Percentiles rank a stretch among this genome's conserved stretches.
Evolutionary conservation across 2,888 invertebrate genomes (phyloP).

Genomic region (Pyrgus malvae): DNA sequence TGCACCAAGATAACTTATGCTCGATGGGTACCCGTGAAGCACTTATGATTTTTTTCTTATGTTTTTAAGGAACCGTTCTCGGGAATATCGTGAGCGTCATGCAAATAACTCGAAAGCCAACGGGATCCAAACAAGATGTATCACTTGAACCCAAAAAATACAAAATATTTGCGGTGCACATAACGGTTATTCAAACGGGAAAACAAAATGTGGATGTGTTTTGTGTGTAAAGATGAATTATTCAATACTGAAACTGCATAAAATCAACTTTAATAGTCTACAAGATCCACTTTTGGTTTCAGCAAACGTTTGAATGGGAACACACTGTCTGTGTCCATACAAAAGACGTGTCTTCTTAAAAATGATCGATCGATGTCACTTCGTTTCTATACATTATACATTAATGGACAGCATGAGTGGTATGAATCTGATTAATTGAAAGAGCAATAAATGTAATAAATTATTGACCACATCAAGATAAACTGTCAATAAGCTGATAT

Average conservation of each 20-base stretch:
- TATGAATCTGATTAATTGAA: no score
- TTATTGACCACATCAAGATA: neutral
- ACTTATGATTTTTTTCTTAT: neutral
- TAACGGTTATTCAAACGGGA: conserved; percentile 35
- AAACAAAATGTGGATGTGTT: conserved; percentile 27
- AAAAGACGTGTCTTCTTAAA: no score
- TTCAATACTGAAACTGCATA: conserved; percentile 21
- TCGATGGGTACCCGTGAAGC: neutral
- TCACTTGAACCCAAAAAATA: conserved; percentile 24
- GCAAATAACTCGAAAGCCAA: conserved; percentile 31
- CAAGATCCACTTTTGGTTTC: no score
- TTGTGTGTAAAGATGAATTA: conserved; percentile 29
- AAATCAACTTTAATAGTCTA: neutral
- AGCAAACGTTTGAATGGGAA: no score
- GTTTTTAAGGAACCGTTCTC: conserved; percentile 18
- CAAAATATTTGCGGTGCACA: conserved; percentile 29
- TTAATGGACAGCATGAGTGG: no score
- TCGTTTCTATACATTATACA: no score
- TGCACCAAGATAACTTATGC: neutral
- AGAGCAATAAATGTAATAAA: neutral
- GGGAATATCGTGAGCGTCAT: conserved; percentile 28
- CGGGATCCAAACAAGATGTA: conserved; percentile 36
- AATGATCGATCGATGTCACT: no score
- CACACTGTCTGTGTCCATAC: no score
- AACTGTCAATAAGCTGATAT: conserved; percentile 7